These are phyloP conservation scores for Sinocyclocheilus maitianheensis DNA, from an alignment of 2,113 vertebrate genomes.

Conservation along the genomic window DNA sequence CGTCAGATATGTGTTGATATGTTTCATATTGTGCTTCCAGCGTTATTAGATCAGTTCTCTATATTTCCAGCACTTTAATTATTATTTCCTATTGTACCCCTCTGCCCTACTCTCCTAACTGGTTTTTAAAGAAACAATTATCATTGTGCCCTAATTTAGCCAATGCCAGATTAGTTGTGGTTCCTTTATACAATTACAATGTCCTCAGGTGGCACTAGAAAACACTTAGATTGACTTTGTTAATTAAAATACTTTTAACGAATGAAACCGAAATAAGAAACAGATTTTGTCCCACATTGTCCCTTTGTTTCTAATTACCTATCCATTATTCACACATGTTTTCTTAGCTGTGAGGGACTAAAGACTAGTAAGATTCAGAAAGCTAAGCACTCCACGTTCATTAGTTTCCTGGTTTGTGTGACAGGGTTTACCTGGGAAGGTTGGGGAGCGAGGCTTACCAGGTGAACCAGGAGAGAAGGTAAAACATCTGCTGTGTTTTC, in stretches of 20 bases:
- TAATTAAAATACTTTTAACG: conserved; percentile 2
- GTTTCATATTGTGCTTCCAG: neutral
- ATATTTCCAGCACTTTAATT: neutral
- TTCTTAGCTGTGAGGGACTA: neutral
- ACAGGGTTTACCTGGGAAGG: conserved; percentile 85
- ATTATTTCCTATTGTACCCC: neutral
- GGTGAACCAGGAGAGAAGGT: conserved; percentile 94
- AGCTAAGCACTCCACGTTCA: neutral
- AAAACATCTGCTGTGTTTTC: conserved; percentile 37
- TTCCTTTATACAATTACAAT: neutral
- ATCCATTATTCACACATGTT: neutral
- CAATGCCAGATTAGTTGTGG: neutral
- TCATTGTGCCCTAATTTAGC: neutral
- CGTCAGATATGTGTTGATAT: neutral
- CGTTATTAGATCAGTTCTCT: neutral
- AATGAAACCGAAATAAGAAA: conserved; percentile 11
- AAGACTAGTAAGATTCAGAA: conserved; percentile 10
- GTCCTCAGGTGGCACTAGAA: neutral
- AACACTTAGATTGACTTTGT: conserved; percentile 2
- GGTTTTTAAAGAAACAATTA: neutral
- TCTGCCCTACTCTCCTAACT: neutral
- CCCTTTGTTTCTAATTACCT: conserved; percentile 18
- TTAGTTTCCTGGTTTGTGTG: conserved; percentile 43
- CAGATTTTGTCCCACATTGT: neutral
- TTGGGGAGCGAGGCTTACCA: conserved; percentile 82